These are phyloP conservation scores for Acleris laterana DNA, from an alignment of 2,888 invertebrate species.

Conservation along the genomic window DNA sequence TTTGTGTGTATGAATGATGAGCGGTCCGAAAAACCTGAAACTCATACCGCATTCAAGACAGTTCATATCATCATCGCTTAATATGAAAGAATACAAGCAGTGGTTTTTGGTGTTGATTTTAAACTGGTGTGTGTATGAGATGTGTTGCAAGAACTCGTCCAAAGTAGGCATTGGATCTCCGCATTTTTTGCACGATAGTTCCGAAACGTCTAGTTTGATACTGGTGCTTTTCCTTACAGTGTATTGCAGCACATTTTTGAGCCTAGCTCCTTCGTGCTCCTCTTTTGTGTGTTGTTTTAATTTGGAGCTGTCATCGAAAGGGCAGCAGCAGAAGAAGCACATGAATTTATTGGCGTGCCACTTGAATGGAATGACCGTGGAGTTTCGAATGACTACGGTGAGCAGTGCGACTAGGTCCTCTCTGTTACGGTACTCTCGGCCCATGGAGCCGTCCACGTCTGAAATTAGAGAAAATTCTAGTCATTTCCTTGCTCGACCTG, in stretches of 20 bases:
- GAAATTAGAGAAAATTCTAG: slow-evolving; percentile 38
- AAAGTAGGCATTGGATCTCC: slow-evolving; percentile 46
- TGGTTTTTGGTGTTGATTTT: slow-evolving; percentile 40
- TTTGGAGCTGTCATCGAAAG: slow-evolving; percentile 48
- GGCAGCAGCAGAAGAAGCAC: slow-evolving; percentile 58
- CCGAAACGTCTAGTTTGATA: slow-evolving; percentile 58
- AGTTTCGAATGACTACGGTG: slow-evolving; percentile 51
- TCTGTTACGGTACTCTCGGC: slow-evolving; percentile 42
- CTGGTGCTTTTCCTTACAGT: slow-evolving; percentile 40
- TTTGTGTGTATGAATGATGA: slow-evolving; percentile 55
- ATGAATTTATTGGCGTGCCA: slow-evolving; percentile 56
- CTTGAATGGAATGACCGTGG: slow-evolving; percentile 57
- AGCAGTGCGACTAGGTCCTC: slow-evolving; percentile 44
- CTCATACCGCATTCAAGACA: slow-evolving; percentile 58
- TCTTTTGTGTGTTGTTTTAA: slow-evolving; percentile 50
- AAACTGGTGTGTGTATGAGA: slow-evolving; percentile 45
- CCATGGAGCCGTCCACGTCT: slow-evolving; percentile 29
- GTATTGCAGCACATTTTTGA: slow-evolving; percentile 45
- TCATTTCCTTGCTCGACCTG: too few relatives aligned
- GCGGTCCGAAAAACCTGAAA: slow-evolving; percentile 57
- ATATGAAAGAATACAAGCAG: slow-evolving; percentile 49
- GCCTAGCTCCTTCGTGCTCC: slow-evolving; percentile 50
- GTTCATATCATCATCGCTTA: slow-evolving; percentile 54
- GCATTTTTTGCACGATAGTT: slow-evolving; percentile 56
- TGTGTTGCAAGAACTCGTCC: slow-evolving; percentile 51